Evolutionary conservation across 2,888 invertebrate species (phyloP).

Genomic region (Ernsta delagoae): DNA sequence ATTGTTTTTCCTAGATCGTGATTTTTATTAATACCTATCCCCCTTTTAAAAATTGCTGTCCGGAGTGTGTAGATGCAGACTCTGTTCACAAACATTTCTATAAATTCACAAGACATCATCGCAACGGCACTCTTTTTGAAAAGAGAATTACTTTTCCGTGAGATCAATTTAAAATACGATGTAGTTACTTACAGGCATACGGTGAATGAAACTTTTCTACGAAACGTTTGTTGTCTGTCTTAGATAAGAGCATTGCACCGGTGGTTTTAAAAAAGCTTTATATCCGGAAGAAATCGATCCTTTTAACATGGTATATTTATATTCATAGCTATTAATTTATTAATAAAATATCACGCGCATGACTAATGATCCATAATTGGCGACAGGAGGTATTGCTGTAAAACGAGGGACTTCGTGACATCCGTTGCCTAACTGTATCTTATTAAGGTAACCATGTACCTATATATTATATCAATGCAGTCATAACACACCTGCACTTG

Average conservation of each 20-base stretch:
- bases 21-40: too few relatives aligned
- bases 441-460: conserved; percentile 13
- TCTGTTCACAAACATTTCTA: background rate
- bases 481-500: background rate
- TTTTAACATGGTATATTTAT: background rate
- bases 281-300: conserved; percentile 20
- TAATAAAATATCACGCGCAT: conserved; percentile 74
- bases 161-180: background rate
- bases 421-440: conserved; percentile 72
- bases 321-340: conserved; percentile 47
- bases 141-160: background rate
- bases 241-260: conserved; percentile 16
- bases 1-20: too few relatives aligned
- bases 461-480: background rate
- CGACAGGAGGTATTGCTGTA: conserved; percentile 72
- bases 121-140: background rate
- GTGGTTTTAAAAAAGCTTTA: conserved; percentile 15
- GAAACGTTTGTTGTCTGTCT: conserved; percentile 3
- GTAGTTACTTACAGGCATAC: background rate
- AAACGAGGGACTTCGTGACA: conserved; percentile 77
- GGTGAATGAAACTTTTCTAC: background rate
- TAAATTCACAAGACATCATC: background rate
- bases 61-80: too few relatives aligned
- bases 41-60: too few relatives aligned
- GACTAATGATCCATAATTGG: conserved; percentile 79